Percentiles rank a stretch among this genome's conserved stretches.
phyloP scores from a whole-genome alignment of 2,113 vertebrate species.

The Hypomesus transpacificus region DNA sequence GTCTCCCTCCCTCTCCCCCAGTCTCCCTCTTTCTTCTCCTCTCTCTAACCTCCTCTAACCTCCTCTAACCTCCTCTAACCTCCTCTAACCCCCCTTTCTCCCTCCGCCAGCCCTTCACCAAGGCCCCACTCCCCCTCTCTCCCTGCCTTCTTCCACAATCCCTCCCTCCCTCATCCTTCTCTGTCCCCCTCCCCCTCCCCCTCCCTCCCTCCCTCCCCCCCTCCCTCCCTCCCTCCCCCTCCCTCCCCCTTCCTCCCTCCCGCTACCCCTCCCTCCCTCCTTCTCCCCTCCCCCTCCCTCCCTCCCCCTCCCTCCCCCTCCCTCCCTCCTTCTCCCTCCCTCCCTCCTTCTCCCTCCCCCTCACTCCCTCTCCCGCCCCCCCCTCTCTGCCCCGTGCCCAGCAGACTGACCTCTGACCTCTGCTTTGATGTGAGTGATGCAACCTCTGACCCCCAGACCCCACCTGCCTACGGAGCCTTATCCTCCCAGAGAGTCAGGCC shows the following conservation, averaged over 20 bases:
- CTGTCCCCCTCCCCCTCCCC: constrained; percentile 6
- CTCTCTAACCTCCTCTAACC: background rate
- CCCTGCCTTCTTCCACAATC: constrained; percentile 13
- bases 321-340: too few relatives aligned
- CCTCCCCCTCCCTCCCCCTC: constrained; percentile 21
- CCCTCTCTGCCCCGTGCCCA: constrained; percentile 42
- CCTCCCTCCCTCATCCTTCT: background rate
- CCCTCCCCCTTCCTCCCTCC: constrained; percentile 22
- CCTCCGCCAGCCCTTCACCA: constrained; percentile 30
- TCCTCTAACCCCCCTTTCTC: constrained; percentile 25
- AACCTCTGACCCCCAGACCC: constrained; percentile 68
- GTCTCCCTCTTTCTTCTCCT: constrained; percentile 41
- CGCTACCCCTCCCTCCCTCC: constrained; percentile 13
- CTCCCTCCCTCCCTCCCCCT: background rate
- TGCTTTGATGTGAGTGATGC: constrained; percentile 77
- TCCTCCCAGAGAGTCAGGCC: constrained; percentile 62
- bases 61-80: constrained; percentile 21
- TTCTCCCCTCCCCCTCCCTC: constrained; percentile 26
- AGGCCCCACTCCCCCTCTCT: constrained; percentile 21
- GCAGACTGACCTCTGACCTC: constrained; percentile 63
- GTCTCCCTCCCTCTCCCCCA: constrained; percentile 9
- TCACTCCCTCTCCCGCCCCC: constrained; percentile 26
- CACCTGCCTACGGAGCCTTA: constrained; percentile 68
- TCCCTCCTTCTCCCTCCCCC: background rate
- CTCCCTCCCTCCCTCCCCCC: constrained; percentile 33